A percentile compares a stretch with the other conserved stretches of the same genome.
Conservation (phyloP, 1,140 invertebrate genomes). For the Drosophila tropicalis region DNA sequence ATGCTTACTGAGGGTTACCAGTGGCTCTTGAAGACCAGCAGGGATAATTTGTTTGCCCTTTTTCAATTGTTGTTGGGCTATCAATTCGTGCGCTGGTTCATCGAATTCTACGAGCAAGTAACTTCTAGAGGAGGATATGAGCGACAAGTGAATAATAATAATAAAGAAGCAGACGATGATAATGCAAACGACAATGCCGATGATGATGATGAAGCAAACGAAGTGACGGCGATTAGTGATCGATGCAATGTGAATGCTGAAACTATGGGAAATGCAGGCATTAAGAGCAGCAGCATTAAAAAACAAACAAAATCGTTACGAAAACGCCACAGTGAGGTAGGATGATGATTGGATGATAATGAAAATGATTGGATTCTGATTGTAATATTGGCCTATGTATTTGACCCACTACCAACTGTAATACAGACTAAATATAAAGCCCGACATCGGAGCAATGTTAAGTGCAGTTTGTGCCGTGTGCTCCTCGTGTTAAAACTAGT, state of each 20-base stretch:
- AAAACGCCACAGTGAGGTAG: conserved; percentile 75
- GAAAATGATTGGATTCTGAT: not conserved
- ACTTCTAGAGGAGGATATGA: conserved; percentile 26
- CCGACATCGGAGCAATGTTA: conserved; percentile 34
- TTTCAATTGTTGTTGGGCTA: conserved; percentile 62
- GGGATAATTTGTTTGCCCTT: conserved; percentile 29
- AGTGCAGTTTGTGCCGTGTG: conserved; percentile 66
- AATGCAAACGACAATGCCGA: conserved; percentile 6
- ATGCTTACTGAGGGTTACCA: conserved; percentile 58
- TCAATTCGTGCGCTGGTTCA: conserved; percentile 71
- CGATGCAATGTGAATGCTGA: conserved; percentile 30
- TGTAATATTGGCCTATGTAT: conserved; percentile 37
- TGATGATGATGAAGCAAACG: conserved; percentile 27
- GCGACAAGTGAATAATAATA: conserved; percentile 8
- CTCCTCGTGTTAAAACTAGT: conserved; percentile 47
- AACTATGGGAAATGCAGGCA: conserved; percentile 71
- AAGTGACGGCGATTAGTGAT: conserved; percentile 45
- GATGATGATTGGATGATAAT: conserved; percentile 49
- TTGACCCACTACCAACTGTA: conserved; percentile 21
- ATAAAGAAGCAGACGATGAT: conserved; percentile 9
- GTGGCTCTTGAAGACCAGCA: conserved; percentile 49
- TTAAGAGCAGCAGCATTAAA: conserved; percentile 26
- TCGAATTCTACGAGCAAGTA: conserved; percentile 46
- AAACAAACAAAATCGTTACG: conserved; percentile 57
- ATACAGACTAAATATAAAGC: conserved; percentile 58